phyloP scores from a whole-genome alignment of 2,888 invertebrate genomes.

The Dryadula phaetusa region DNA sequence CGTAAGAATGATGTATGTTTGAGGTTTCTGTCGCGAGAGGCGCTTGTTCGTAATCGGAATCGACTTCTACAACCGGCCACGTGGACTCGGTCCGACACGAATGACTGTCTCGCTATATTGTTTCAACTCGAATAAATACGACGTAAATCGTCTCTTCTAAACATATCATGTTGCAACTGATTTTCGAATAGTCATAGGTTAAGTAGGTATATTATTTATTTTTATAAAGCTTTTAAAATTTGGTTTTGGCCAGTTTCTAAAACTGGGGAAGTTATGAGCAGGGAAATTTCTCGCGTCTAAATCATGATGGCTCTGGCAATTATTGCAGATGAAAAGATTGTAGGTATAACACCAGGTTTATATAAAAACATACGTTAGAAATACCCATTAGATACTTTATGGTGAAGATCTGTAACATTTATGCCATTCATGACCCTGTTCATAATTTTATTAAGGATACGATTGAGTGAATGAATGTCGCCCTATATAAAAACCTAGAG shows the following conservation, averaged over 20 bases:
- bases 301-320: conserved; percentile 52
- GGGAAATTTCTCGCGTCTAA: conserved; percentile 72
- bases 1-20: conserved; percentile 60
- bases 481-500: conserved; percentile 55
- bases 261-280: conserved; percentile 51
- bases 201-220: conserved; percentile 48
- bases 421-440: conserved; percentile 56
- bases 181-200: conserved; percentile 54
- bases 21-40: conserved; percentile 41
- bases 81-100: conserved; percentile 60
- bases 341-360: conserved; percentile 8
- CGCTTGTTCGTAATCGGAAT: conserved; percentile 52
- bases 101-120: conserved; percentile 52
- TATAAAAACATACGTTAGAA: background rate
- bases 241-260: conserved; percentile 40
- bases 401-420: conserved; percentile 21
- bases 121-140: conserved; percentile 26
- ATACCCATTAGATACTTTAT: background rate
- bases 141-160: conserved; percentile 17
- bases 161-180: conserved; percentile 28
- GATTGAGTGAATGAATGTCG: conserved; percentile 63
- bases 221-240: conserved; percentile 26
- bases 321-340: conserved; percentile 38
- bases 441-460: conserved; percentile 46
- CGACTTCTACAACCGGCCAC: conserved; percentile 76